A percentile compares a stretch with the other conserved stretches of the same genome.
phyloP scores from a whole-genome alignment of 2,113 vertebrate genomes.

The Mormoops blainvillei region DNA sequence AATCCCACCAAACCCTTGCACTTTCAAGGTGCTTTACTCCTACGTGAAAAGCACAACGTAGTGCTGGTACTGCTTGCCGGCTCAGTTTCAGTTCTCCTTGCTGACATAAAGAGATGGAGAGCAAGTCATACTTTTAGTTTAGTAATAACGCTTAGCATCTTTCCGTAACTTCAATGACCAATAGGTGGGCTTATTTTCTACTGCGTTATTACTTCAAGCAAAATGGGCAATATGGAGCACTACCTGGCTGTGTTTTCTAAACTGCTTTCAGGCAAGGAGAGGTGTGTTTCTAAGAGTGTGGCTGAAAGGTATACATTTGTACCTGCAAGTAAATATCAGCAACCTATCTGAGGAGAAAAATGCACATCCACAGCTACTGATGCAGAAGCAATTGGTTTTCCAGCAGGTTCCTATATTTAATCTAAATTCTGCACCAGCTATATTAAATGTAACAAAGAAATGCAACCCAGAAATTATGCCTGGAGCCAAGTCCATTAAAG shows the following conservation, averaged over 20 bases:
- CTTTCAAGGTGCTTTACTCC: slow-evolving; percentile 53
- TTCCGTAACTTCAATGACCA: slow-evolving; percentile 66
- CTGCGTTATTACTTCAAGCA: slow-evolving; percentile 49
- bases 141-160: slow-evolving; percentile 27
- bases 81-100: slow-evolving; percentile 22
- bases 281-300: not conserved
- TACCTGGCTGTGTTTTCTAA: slow-evolving; percentile 62
- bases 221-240: slow-evolving; percentile 44
- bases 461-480: slow-evolving; percentile 85
- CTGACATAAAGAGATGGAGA: slow-evolving; percentile 24
- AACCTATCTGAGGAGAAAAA: slow-evolving; percentile 71
- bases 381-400: slow-evolving; percentile 77
- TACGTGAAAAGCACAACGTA: not conserved
- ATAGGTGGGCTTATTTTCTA: slow-evolving; percentile 65
- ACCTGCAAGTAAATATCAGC: slow-evolving; percentile 55
- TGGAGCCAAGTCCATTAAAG: slow-evolving; percentile 96
- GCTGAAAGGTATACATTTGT: slow-evolving; percentile 6
- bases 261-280: slow-evolving; percentile 38
- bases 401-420: slow-evolving; percentile 76
- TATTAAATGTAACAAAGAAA: slow-evolving; percentile 85
- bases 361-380: slow-evolving; percentile 75
- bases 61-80: not conserved
- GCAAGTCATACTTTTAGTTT: slow-evolving; percentile 45
- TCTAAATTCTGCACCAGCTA: slow-evolving; percentile 80
- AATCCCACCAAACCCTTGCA: slow-evolving; percentile 57